Percentiles rank a stretch among this genome's conserved stretches.
phyloP scores from a whole-genome alignment of 2,888 invertebrate genomes.

The Nemapogon koenigi region DNA sequence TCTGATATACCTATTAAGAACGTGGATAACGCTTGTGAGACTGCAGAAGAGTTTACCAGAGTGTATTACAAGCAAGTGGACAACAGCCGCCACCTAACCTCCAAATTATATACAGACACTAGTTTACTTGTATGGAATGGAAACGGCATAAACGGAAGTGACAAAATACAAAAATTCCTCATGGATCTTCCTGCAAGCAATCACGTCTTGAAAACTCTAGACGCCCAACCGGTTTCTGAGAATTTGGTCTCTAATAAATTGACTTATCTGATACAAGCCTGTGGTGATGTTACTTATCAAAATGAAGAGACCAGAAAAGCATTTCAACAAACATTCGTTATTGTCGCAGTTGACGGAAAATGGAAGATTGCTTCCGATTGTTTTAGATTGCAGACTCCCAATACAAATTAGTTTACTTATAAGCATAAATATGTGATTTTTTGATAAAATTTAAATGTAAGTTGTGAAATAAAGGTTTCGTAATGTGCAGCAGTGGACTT shows the following conservation, averaged over 20 bases:
- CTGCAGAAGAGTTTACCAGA: conserved; percentile 88
- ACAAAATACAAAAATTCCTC: conserved; percentile 85
- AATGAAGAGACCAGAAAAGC: conserved; percentile 64
- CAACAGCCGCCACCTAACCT: conserved; percentile 82
- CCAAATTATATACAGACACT: conserved; percentile 82
- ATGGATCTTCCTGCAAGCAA: conserved; percentile 83
- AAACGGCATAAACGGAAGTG: conserved; percentile 80
- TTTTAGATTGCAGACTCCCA: conserved; percentile 77
- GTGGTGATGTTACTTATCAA: conserved; percentile 81
- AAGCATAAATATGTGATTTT: no score
- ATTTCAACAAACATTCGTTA: conserved; percentile 86
- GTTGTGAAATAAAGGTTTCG: no score
- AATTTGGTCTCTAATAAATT: conserved; percentile 77
- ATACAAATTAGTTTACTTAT: no score
- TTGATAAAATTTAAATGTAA: no score
- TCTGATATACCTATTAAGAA: conserved; percentile 67
- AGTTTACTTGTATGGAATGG: conserved; percentile 94
- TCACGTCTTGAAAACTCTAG: conserved; percentile 78
- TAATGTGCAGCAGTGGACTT: no score
- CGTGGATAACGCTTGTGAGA: conserved; percentile 81
- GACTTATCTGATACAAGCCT: conserved; percentile 83
- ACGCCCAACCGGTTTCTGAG: conserved; percentile 86
- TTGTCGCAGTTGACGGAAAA: conserved; percentile 87
- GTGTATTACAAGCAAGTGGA: conserved; percentile 90
- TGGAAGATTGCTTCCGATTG: conserved; percentile 95